Percentiles rank a stretch among this genome's conserved stretches.
Conservation (phyloP, 2,113 vertebrate species). For the Paradisaea rubra region DNA sequence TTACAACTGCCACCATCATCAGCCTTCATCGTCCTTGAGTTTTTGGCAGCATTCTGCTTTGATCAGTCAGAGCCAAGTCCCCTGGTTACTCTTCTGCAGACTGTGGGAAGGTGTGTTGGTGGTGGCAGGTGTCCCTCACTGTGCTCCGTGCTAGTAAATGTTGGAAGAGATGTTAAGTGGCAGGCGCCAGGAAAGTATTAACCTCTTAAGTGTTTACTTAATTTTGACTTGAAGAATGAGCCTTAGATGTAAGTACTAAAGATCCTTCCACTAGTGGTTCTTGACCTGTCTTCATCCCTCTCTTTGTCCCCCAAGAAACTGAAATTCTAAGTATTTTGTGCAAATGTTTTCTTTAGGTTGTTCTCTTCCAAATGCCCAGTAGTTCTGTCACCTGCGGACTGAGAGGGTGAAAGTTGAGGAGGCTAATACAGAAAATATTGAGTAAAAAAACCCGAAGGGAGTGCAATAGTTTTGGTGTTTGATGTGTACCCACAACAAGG, state of each 20-base stretch:
- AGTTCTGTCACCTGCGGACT: neutral
- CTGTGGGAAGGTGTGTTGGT: neutral
- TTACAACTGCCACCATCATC: neutral
- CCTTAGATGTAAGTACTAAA: neutral
- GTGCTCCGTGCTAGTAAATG: fast-evolving
- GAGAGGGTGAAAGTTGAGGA: neutral
- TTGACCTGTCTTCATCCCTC: neutral
- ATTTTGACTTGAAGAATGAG: neutral
- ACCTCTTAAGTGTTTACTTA: neutral
- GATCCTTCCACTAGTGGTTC: neutral
- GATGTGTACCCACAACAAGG: neutral
- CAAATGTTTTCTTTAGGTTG: neutral
- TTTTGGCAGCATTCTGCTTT: neutral
- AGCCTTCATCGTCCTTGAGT: neutral
- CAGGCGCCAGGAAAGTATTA: fast-evolving
- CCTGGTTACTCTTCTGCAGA: neutral
- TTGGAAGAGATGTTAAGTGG: neutral
- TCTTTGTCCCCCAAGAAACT: neutral
- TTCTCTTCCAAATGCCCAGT: neutral
- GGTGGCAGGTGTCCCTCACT: neutral
- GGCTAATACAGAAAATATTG: neutral
- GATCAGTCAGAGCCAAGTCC: neutral
- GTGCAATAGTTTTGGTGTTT: neutral
- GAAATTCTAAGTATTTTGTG: neutral
- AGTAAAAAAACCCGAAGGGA: neutral